phyloP scores from a whole-genome alignment of 2,113 vertebrate species.

The Dromiciops gliroides region DNA sequence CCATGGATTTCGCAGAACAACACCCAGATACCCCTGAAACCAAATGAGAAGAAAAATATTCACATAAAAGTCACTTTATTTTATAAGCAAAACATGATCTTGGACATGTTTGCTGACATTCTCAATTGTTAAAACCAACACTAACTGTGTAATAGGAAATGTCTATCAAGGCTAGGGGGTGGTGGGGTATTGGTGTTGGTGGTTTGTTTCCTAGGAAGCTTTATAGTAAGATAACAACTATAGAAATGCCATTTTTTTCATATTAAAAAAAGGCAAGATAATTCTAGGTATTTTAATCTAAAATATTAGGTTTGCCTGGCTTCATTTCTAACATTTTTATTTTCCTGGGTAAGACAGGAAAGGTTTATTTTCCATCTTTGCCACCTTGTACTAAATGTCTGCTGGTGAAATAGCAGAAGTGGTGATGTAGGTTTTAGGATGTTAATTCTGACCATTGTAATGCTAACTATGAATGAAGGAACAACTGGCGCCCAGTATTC shows the following conservation, averaged over 20 bases:
- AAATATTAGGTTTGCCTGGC: constrained; percentile 49
- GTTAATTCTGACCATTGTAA: constrained; percentile 91
- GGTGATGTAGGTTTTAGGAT: constrained; percentile 85
- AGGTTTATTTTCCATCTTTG: constrained; percentile 70
- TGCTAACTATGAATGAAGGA: constrained; percentile 88
- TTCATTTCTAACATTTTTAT: constrained; percentile 65
- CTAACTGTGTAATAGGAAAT: constrained; percentile 73
- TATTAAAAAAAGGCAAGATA: constrained; percentile 21
- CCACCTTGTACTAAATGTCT: constrained; percentile 81
- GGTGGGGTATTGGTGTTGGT: background rate
- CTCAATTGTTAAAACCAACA: constrained; percentile 76
- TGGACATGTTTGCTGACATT: constrained; percentile 68
- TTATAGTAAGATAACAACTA: constrained; percentile 67
- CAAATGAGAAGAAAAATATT: constrained; percentile 32
- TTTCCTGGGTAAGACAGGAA: constrained; percentile 59
- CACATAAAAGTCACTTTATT: constrained; percentile 77
- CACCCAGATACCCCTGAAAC: constrained; percentile 34
- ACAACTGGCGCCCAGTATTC: constrained; percentile 86
- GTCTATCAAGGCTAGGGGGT: constrained; percentile 60
- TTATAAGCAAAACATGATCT: constrained; percentile 76
- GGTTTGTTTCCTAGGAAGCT: constrained; percentile 60
- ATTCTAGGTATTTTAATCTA: constrained; percentile 21
- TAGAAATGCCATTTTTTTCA: constrained; percentile 29
- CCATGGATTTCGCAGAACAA: constrained; percentile 27
- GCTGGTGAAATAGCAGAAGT: constrained; percentile 81